A percentile compares a stretch with the other conserved stretches of the same genome.
Conservation (phyloP, 2,888 invertebrate genomes). For the Chymomyza caudatula region DNA sequence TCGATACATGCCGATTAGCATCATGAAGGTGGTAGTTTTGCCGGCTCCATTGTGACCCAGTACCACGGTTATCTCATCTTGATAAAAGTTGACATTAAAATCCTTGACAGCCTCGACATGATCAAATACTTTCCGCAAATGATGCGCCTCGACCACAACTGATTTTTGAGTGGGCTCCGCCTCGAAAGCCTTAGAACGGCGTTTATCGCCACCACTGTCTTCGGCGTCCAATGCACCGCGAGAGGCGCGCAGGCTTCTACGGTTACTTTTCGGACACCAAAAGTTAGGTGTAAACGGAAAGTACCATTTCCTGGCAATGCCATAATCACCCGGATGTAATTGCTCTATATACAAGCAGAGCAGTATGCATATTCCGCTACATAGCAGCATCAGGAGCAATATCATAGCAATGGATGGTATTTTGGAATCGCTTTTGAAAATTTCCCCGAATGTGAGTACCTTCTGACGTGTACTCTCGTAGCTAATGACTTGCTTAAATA, state of each 20-base stretch:
- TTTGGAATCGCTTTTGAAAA: slow-evolving; percentile 81
- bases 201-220: slow-evolving; percentile 11
- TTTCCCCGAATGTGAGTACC: slow-evolving; percentile 79
- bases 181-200: slow-evolving; percentile 15
- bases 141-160: slow-evolving; percentile 79
- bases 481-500: slow-evolving; percentile 79
- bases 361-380: slow-evolving; percentile 80
- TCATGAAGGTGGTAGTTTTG: slow-evolving; percentile 93
- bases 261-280: no score
- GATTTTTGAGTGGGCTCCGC: slow-evolving; percentile 78
- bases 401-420: slow-evolving; percentile 85
- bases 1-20: slow-evolving; percentile 88
- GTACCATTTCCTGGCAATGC: slow-evolving; percentile 88
- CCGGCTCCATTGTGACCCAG: slow-evolving; percentile 90
- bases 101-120: slow-evolving; percentile 81
- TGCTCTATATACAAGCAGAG: slow-evolving; percentile 90
- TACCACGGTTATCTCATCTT: slow-evolving; percentile 90
- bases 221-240: neutral
- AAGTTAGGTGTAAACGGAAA: slow-evolving; percentile 83
- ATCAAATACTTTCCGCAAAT: slow-evolving; percentile 82
- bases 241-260: slow-evolving; percentile 15
- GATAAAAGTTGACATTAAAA: slow-evolving; percentile 87
- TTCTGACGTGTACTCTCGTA: slow-evolving; percentile 83
- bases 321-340: slow-evolving; percentile 90
- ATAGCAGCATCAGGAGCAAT: slow-evolving; percentile 81